These are phyloP conservation scores for Perca fluviatilis DNA, from an alignment of 2,113 vertebrate species.

Conservation along the genomic window DNA sequence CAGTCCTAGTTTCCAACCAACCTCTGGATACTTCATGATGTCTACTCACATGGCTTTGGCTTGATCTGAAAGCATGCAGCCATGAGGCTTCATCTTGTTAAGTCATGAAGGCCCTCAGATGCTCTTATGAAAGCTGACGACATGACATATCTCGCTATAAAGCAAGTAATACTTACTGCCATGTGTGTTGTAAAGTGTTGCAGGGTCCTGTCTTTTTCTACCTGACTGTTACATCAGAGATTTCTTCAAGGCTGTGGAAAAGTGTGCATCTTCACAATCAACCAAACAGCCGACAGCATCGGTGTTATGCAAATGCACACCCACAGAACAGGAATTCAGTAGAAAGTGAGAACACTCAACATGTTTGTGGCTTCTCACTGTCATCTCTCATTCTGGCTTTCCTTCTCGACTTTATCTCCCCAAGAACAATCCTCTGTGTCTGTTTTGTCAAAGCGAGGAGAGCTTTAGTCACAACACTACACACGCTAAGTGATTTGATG, in stretches of 20 bases:
- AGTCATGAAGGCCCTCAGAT: neutral
- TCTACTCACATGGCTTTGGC: neutral
- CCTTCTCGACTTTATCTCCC: constrained; percentile 12
- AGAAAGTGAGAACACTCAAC: constrained; percentile 64
- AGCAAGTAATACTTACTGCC: neutral
- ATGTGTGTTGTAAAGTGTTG: neutral
- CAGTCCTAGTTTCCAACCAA: too few relatives aligned
- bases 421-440: neutral
- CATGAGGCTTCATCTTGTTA: neutral
- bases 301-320: constrained; percentile 58
- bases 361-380: constrained; percentile 67
- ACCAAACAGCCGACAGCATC: constrained; percentile 29
- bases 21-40: too few relatives aligned
- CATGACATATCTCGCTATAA: neutral
- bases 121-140: neutral
- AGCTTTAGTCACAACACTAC: constrained; percentile 17
- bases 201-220: neutral
- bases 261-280: constrained; percentile 38
- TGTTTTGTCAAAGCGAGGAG: constrained; percentile 3
- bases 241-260: constrained; percentile 18
- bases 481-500: neutral
- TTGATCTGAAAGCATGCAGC: neutral
- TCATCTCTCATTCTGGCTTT: constrained; percentile 50
- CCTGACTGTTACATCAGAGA: constrained; percentile 30
- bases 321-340: constrained; percentile 76